Evolutionary conservation across 2,888 invertebrate species (phyloP).

Genomic region (Aphidoletes aphidimyza): DNA sequence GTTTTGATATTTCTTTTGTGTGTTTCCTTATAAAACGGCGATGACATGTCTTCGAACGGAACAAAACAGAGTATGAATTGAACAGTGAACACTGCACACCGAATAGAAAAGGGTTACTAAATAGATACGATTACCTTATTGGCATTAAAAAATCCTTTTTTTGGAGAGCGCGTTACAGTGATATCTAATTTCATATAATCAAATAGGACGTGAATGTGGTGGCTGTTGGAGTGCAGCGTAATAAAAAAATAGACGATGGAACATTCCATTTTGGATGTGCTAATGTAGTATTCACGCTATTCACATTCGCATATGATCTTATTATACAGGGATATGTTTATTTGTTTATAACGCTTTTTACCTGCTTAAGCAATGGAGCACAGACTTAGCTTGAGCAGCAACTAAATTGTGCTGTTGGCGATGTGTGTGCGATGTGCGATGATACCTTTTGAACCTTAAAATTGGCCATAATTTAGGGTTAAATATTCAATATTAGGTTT

Average conservation of each 20-base stretch:
- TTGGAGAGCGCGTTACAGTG: background rate
- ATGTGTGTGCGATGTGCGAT: no score
- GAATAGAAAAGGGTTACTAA: slow-evolving; percentile 8
- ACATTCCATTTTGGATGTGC: slow-evolving; percentile 8
- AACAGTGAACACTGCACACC: background rate
- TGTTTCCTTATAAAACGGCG: background rate
- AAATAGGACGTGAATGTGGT: background rate
- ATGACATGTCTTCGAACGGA: background rate
- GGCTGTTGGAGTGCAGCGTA: background rate
- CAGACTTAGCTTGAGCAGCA: no score
- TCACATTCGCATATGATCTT: slow-evolving; percentile 33
- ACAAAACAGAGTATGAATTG: background rate
- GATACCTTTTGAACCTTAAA: background rate
- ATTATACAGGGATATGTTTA: slow-evolving; percentile 30
- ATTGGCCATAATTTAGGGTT: slow-evolving; percentile 46
- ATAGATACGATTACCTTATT: slow-evolving; percentile 41
- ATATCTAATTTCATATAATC: slow-evolving; percentile 48
- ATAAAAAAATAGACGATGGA: no score
- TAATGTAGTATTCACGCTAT: slow-evolving; percentile 43
- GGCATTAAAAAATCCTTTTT: background rate
- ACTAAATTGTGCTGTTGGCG: no score
- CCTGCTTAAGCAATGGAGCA: background rate
- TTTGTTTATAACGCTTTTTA: background rate
- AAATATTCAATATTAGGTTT: slow-evolving; percentile 49
- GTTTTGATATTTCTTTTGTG: background rate